Percentiles rank a stretch among this genome's conserved stretches.
Evolutionary conservation across 2,888 invertebrate species (phyloP).

Genomic region (Caenorhabditis sp.): DNA sequence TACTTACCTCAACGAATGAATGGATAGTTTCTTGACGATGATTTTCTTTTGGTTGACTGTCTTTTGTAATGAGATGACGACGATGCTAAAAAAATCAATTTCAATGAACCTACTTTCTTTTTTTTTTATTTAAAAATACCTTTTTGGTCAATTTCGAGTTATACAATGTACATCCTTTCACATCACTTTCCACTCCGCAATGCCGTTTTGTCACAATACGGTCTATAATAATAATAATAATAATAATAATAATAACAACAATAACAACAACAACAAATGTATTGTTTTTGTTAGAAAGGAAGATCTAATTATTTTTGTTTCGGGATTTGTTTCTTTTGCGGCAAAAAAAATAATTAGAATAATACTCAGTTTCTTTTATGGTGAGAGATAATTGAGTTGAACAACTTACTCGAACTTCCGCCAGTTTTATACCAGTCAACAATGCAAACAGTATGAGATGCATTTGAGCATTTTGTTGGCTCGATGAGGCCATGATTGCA

Average conservation of each 20-base stretch:
- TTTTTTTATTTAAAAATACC: too few relatives aligned
- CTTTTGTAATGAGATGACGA: conserved; percentile 27
- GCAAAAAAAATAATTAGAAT: background rate
- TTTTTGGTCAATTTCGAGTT: conserved; percentile 50
- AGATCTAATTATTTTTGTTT: background rate
- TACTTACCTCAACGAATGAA: conserved; percentile 42
- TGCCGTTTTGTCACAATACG: conserved; percentile 61
- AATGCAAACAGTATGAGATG: conserved; percentile 66
- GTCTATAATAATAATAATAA: conserved; percentile 32
- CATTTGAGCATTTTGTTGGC: conserved; percentile 58
- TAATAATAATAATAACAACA: too few relatives aligned
- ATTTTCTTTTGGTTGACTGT: conserved; percentile 18
- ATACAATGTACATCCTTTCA: conserved; percentile 67
- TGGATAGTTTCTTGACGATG: conserved; percentile 30
- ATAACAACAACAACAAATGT: background rate
- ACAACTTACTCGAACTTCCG: conserved; percentile 41
- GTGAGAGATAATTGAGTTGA: background rate
- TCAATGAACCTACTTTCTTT: too few relatives aligned
- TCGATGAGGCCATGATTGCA: conserved; percentile 59
- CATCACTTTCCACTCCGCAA: conserved; percentile 59
- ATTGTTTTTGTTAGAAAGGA: background rate
- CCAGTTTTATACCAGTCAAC: conserved; percentile 60
- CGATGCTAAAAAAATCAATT: conserved; percentile 13
- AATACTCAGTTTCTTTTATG: background rate
- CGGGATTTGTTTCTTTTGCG: background rate